Conservation (phyloP, 2,888 invertebrate genomes). For the Atherix ibis region DNA sequence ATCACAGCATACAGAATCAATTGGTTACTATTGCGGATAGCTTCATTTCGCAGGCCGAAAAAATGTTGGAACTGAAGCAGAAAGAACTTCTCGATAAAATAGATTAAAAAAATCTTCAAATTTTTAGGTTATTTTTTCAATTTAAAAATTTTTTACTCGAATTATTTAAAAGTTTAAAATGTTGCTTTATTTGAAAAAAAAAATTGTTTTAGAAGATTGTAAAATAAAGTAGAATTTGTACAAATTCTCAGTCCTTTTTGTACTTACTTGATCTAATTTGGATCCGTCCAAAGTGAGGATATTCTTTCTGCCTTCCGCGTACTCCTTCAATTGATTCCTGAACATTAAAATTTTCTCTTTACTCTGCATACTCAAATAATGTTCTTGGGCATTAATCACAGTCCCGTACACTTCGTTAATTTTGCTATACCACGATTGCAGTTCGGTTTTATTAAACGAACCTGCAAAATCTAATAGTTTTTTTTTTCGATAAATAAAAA, state of each 20-base stretch:
- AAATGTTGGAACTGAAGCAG: conserved; percentile 50
- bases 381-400: conserved; percentile 21
- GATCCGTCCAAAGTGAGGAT: conserved; percentile 17
- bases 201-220: not conserved
- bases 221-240: too few species aligned
- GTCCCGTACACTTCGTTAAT: conserved; percentile 23
- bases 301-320: conserved; percentile 20
- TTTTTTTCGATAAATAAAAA: not conserved
- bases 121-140: not conserved
- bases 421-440: conserved; percentile 24
- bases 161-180: too few species aligned
- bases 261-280: conserved; percentile 18
- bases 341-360: conserved; percentile 23
- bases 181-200: not conserved
- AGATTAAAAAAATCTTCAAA: conserved; percentile 8
- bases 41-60: conserved; percentile 47
- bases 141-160: not conserved
- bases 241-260: too few species aligned
- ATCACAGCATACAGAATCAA: conserved; percentile 51
- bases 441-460: conserved; percentile 20
- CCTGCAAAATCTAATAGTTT: too few species aligned
- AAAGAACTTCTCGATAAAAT: conserved; percentile 52
- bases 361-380: conserved; percentile 22
- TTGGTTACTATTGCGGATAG: conserved; percentile 51
- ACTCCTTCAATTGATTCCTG: conserved; percentile 20